Base-by-base conservation (phyloP, 35 echinoderm and acorn worm genomes). In the Anneissia japonica region DNA sequence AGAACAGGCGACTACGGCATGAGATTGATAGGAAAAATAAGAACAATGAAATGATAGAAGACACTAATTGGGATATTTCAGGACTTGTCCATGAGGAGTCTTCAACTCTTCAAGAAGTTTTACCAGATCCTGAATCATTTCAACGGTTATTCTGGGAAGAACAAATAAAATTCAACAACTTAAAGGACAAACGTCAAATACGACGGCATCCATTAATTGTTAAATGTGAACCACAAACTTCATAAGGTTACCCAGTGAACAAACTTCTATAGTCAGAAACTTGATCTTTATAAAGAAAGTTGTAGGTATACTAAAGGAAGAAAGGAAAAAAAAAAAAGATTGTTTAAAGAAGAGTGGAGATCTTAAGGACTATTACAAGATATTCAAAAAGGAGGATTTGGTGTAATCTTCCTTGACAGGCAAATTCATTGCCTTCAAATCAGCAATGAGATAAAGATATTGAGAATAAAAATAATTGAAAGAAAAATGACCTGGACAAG, bases 121-220 rank as follows among this genome's bases (percentile, higher is more conserved):
- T 81, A 23, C 79, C 36, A 41, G 37, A 81, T n/a, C 79, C 79
- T 81, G 37, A 81, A 39, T 81, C 55, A 36, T 85, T 85, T 39
- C 83, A 85, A 38, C 34, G 83, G 38, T 23, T 85, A 32, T 85
- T 85, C 30, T 85, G 46, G 46, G 55, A 85, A 39, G 45, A 85
- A 75, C 83, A 85, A 74, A 30, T 85, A 38, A 75, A 85, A 75
- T n/a, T 30, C 21, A 85, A 33, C 56, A 30, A 85, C 3, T 74
- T 73, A 19, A 31, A 23, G 21, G 83, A 85, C 5, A 85, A 74
- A 37, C 17, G 36, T 28, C 46, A 35, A 4, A 85, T 85, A 72
- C 7, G 83, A n/a, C 75, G 83, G 83, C 83, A 85, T 74, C 83
- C 83, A 19, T 33, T 85, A 6, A 73, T 85, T 36, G 55, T 85